These are phyloP conservation scores for Pachypsylla venusta DNA, from an alignment of 1,140 invertebrate genomes.

Conservation along the genomic window DNA sequence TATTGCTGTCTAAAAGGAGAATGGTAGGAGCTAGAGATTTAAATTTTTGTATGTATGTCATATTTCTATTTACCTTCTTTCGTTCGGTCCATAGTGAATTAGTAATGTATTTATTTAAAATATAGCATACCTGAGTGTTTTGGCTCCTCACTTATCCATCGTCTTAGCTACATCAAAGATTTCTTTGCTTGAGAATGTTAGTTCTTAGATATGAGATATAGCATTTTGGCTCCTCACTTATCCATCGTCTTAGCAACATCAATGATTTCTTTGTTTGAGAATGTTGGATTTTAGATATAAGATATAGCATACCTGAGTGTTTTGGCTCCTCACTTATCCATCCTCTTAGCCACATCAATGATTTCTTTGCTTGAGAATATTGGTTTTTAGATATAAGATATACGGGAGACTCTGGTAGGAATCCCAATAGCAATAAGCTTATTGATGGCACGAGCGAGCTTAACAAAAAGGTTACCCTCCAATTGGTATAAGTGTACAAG, in stretches of 20 bases:
- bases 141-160: constrained; percentile 32
- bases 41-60: too few species aligned
- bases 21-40: too few species aligned
- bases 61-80: too few species aligned
- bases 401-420: constrained; percentile 43
- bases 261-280: constrained; percentile 34
- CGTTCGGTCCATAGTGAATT: too few species aligned
- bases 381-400: constrained; percentile 39
- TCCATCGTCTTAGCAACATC: constrained; percentile 35
- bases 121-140: constrained; percentile 32
- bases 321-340: constrained; percentile 33
- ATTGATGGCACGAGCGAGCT: constrained; percentile 13
- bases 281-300: constrained; percentile 30
- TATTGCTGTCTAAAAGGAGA: too few species aligned
- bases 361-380: constrained; percentile 33
- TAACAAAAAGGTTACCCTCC: constrained; percentile 14
- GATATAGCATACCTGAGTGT: constrained; percentile 29
- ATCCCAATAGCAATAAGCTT: neutral
- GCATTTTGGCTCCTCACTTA: constrained; percentile 31
- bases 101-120: constrained; percentile 6
- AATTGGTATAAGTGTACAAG: constrained; percentile 11
- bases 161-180: constrained; percentile 34
- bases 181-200: constrained; percentile 33
- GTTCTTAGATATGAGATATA: constrained; percentile 40
- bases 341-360: constrained; percentile 34